phyloP scores from a whole-genome alignment of 37 sponge, comb jelly and placozoan genomes.

The Petrosia ficiformis region DNA sequence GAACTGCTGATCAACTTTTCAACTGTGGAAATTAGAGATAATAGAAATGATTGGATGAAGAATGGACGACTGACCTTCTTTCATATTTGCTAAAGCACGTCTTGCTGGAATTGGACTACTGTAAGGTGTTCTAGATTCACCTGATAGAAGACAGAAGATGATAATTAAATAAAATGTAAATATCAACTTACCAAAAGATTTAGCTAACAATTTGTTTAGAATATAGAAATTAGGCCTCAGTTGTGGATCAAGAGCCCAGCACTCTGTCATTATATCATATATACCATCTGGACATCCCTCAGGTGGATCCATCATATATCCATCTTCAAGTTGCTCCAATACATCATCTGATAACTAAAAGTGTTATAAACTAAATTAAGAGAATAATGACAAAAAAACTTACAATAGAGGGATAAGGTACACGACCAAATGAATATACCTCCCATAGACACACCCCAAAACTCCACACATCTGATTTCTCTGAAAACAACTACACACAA shows the following conservation, averaged over 20 bases:
- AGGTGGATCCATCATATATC: constrained; percentile 83
- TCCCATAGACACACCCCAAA: constrained; percentile 90
- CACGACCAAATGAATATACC: constrained; percentile 81
- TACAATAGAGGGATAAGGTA: constrained; percentile 88
- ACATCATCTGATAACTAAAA: constrained; percentile 71
- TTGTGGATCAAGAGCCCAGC: constrained; percentile 75
- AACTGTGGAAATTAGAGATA: constrained; percentile 22
- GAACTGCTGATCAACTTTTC: constrained; percentile 36
- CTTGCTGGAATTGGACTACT: constrained; percentile 2
- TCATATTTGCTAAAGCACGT: neutral
- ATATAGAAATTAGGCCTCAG: constrained; percentile 61
- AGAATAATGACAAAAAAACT: constrained; percentile 12
- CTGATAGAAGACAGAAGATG: no score
- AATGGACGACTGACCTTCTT: neutral
- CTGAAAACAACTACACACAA: constrained; percentile 79
- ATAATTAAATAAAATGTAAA: no score
- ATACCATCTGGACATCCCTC: constrained; percentile 70
- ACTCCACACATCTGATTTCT: constrained; percentile 90
- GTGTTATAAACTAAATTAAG: neutral
- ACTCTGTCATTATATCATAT: constrained; percentile 71
- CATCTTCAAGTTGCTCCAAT: constrained; percentile 73
- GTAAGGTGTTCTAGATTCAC: constrained; percentile 20
- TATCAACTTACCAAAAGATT: constrained; percentile 4
- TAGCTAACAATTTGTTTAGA: constrained; percentile 43
- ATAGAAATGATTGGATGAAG: neutral